Base-by-base conservation (phyloP, 2,888 invertebrate species). In the Callyntrura sp. region DNA sequence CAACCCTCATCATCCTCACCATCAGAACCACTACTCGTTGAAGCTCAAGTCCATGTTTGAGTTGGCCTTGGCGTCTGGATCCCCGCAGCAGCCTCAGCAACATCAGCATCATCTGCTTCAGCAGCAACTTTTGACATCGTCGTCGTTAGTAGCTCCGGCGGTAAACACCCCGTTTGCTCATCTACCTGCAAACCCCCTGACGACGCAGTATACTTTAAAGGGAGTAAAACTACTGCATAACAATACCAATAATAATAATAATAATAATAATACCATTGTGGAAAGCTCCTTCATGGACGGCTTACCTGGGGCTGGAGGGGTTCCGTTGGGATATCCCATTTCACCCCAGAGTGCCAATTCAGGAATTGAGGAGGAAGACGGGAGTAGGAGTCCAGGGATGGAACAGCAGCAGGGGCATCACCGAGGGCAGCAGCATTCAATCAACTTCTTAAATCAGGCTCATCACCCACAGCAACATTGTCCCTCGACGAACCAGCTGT, bases 11-110 rank as follows among this genome's bases (percentile, higher is more conserved):
- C 25, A 25, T 65, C 65, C 28, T 25, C 65, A 28, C 14, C 65
- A 65, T 65, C 35, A 81, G 43, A 48, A 65, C 45, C 88, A 88
- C 17, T 88, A 88, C 35, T 62, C 88, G 0, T 23, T 88, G 0
- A 82, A 82, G n/a, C 48, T 88, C 20, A 82, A 88, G 51, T 88
- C 88, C 62, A 84, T 88, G 88, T 82, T 88, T 35, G 83, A 88
- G 62, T 28, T 88, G 55, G 88, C 88, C 9, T 48, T 88, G 6
- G 84, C 60, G 14, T 20, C 76, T n/a, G n/a, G n/a, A 8, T 48
- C 48, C 48, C n/a, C 43, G 12, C 85, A 70, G 60, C 20, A 23
- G 9, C 57, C 5, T n/a, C 55, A 28, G 25, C 79, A 45, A 1
- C 57, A 79, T 11, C 76, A 76, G 2, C 65, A 20, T 12, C 70